Evolutionary conservation across 2,888 invertebrate species (phyloP).

Genomic region (Resseliella maxima): DNA sequence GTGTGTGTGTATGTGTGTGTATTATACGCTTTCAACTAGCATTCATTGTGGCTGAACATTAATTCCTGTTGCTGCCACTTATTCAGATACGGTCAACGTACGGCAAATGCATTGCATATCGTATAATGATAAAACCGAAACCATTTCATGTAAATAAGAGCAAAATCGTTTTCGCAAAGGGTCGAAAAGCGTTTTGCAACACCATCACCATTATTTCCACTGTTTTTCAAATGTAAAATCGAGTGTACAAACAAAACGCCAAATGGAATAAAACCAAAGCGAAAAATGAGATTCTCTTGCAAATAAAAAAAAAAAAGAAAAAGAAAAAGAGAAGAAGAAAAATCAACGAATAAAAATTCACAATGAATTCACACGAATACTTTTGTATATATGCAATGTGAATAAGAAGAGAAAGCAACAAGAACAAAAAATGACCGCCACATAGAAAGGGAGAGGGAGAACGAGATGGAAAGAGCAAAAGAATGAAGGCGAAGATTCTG

Average conservation of each 20-base stretch:
- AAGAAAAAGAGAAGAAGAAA: neutral
- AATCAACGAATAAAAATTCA: conserved; percentile 31
- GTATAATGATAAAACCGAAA: conserved; percentile 39
- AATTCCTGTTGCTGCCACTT: conserved; percentile 34
- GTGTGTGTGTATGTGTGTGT: neutral
- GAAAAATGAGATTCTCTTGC: conserved; percentile 28
- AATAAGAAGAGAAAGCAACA: neutral
- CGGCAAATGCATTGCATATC: conserved; percentile 34
- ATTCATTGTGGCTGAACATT: conserved; percentile 27
- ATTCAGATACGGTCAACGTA: conserved; percentile 50
- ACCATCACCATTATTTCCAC: neutral
- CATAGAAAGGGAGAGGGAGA: neutral
- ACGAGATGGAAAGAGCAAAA: too few species aligned
- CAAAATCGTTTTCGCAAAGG: conserved; percentile 7
- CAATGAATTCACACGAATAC: conserved; percentile 38
- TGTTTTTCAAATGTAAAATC: neutral
- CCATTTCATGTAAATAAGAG: conserved; percentile 38
- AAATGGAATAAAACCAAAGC: neutral
- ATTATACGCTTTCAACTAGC: neutral
- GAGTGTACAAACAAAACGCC: conserved; percentile 14
- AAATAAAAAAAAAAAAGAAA: neutral
- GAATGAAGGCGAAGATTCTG: too few species aligned
- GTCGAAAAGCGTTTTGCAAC: conserved; percentile 8
- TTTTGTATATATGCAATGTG: neutral
- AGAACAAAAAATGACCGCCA: neutral